Base-by-base conservation (phyloP, 2,113 vertebrate species). In the Phyllostomus discolor region DNA sequence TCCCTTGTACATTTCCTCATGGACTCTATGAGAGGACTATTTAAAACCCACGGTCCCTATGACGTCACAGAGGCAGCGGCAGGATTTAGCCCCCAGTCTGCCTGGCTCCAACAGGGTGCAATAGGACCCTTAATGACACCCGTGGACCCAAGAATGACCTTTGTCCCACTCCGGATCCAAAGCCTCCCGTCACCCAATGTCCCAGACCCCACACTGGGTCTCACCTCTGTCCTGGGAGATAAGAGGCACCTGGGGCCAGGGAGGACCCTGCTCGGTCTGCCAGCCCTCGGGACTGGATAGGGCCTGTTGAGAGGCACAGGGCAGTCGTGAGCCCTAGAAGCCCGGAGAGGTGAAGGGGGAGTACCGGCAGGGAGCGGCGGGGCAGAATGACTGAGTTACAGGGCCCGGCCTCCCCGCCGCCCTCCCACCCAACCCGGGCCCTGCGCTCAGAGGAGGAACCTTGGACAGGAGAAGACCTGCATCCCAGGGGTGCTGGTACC, bases 161-260 rank as follows among this genome's bases (percentile, higher is more conserved):
- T 19, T 72, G 69, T 90, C 62, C 15, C 57, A 67, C 38, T 76
- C 48, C 41, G 9, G 24, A 66, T 48, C 76, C 59, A 85, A 86
- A 86, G 41, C 19, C 38, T 79, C 24, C 43, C 11, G 9, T 10
- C 80, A 11, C 46, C 33, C 88, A 38, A n/a, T 28, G 76, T 79
- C 89, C 52, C 89, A 89, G 72, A 16, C 31, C 41, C 38, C 5
- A 31, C 7, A 20, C 1, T 38, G 19, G 67, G 11, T 62, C 97
- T 97, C 76, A 98, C 97, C 96, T 97, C 10, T 16, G 31, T 96
- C 67, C 75, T 78, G 69, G 69, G 70, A 95, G 46, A 19, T 14
- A 66, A 59, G 93, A 54, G 78, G 46, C 31, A 46, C 72, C 46
- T 8, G 83, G 10, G 62, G 54, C 95, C 82, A 69, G 66, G 73